Evolutionary conservation across 2,113 vertebrate genomes (phyloP).

Genomic region (Bubo blakistoni): DNA sequence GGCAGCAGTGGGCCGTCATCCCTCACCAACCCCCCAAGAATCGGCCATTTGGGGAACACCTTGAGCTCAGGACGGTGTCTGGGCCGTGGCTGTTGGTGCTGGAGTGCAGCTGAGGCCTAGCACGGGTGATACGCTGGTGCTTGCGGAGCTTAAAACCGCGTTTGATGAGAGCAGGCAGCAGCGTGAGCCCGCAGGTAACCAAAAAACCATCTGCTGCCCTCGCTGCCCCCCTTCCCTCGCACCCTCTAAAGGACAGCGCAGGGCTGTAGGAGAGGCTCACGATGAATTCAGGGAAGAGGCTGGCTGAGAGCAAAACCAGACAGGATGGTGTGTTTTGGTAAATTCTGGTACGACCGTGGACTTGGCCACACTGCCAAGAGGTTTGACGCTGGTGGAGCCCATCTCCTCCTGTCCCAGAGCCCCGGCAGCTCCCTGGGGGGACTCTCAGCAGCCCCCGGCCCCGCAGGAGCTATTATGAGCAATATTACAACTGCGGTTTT

Average conservation of each 20-base stretch:
- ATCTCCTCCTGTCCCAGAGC: background rate
- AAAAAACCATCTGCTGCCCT: background rate
- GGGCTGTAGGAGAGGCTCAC: background rate
- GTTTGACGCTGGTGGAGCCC: background rate
- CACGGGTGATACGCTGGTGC: background rate
- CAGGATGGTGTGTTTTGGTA: background rate
- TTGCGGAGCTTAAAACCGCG: fast-evolving
- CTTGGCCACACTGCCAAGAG: background rate
- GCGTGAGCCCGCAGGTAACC: background rate
- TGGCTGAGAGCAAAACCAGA: background rate
- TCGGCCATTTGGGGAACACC: fast-evolving
- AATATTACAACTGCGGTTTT: background rate
- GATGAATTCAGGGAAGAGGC: background rate
- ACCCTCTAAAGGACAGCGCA: background rate
- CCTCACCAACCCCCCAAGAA: fast-evolving
- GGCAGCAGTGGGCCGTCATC: fast-evolving
- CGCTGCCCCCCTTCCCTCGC: background rate
- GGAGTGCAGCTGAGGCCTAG: too few relatives aligned
- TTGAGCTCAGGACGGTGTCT: fast-evolving
- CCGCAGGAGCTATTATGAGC: background rate
- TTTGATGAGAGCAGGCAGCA: background rate
- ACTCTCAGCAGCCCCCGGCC: background rate
- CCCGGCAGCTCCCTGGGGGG: background rate
- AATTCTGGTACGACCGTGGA: background rate
- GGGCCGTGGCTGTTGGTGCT: fast-evolving